Conservation (phyloP, 2,113 vertebrate genomes). For the Guaruba guarouba region DNA sequence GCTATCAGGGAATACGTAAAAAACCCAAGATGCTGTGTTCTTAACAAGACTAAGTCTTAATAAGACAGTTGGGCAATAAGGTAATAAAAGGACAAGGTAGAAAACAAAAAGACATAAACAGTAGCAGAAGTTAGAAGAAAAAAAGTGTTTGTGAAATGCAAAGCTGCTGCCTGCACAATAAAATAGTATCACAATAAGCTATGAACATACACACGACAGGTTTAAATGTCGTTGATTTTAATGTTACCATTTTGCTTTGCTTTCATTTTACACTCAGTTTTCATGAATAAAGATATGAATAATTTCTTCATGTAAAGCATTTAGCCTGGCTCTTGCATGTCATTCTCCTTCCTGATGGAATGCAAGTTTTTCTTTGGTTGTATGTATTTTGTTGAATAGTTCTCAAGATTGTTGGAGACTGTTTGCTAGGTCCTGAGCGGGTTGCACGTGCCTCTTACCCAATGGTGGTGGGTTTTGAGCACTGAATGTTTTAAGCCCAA, state of each 20-base stretch:
- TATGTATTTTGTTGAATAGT: neutral
- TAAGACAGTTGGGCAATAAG: neutral
- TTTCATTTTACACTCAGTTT: neutral
- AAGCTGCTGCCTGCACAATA: neutral
- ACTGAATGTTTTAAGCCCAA: neutral
- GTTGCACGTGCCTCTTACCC: neutral
- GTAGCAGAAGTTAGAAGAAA: neutral
- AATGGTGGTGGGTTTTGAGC: neutral
- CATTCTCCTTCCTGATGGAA: neutral
- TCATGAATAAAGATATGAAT: neutral
- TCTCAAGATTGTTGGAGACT: neutral
- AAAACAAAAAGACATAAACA: neutral
- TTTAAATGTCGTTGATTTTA: neutral
- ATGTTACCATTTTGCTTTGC: neutral
- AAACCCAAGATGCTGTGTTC: neutral
- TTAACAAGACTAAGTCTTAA: neutral
- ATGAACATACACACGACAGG: neutral
- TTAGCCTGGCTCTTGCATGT: neutral
- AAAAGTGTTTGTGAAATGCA: neutral
- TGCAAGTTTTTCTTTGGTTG: neutral
- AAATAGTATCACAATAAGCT: neutral
- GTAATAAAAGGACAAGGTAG: neutral
- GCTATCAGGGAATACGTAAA: neutral
- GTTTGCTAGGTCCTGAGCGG: neutral
- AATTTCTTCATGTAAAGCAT: neutral